Base-by-base conservation (phyloP, 2,113 vertebrate species). In the Melanotaenia duboulayi region DNA sequence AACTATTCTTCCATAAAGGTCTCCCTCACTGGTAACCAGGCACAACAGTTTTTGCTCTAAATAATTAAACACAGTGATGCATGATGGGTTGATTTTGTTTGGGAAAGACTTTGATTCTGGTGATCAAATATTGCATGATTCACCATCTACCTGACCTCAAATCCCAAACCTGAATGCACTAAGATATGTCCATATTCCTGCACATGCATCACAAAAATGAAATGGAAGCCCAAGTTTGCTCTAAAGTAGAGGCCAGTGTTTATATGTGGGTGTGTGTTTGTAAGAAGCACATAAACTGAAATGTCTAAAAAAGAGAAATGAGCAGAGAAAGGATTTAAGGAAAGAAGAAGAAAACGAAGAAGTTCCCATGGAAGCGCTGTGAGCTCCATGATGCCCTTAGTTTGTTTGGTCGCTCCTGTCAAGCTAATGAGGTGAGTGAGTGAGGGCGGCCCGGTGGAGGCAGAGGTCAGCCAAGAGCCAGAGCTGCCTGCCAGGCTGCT, bases 391-490 rank as follows among this genome's bases (percentile, higher is more conserved):
- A 80, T 90, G 84, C 88, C 90, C 76, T 79, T 73, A 74, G 72
- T 88, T 87, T 84, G 87, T 91, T 90, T 85, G 86, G 76, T 83
- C n/a, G 65, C 87, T 90, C 57, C 89, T 86, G 85, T 90, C 90
- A 92, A 78, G 86, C 90, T 93, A 92, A 93, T 93, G 92, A 92
- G 85, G 87, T 89, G 89, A 85, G 76, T 85, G 86, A 88, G 82
- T 76, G 85, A 90, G 87, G 84, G 76, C 68, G 63, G 77, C 86
- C 84, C 75, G 82, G 67, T 89, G 90, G 81, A 91, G 67, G 65
- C 80, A 76, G 87, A 86, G 88, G 88, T 92, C 91, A 92, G 86
- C 91, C 87, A 92, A 89, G 86, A 90, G 87, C 81, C 86, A 89
- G 54, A 0, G 24, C 75, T 74, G 74, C 39, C 81, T 83, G 87